These are phyloP conservation scores for Ptilonorhynchus violaceus DNA, from an alignment of 2,113 vertebrate species.

Conservation along the genomic window DNA sequence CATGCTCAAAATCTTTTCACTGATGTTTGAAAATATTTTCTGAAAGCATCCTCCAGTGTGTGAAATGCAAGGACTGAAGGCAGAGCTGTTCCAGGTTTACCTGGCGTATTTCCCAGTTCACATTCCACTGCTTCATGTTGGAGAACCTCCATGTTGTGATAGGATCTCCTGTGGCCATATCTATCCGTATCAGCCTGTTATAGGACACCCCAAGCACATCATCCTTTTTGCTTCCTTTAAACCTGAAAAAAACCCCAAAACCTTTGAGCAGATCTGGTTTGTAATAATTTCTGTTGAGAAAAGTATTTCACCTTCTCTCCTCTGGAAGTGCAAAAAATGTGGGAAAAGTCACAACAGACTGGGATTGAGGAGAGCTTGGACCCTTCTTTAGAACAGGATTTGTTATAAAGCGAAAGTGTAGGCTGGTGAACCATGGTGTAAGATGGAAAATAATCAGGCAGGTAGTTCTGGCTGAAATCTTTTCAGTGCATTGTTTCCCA, in stretches of 20 bases:
- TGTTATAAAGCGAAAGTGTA: neutral
- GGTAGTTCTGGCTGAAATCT: neutral
- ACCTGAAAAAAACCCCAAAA: constrained; percentile 72
- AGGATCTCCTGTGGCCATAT: constrained; percentile 84
- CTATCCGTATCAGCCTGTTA: constrained; percentile 92
- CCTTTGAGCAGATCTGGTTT: neutral
- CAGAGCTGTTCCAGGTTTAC: constrained; percentile 57
- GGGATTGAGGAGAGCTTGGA: neutral
- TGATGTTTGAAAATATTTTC: neutral
- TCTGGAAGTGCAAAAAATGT: neutral
- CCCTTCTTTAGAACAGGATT: neutral
- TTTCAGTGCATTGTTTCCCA: neutral
- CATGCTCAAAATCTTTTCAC: neutral
- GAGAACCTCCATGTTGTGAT: constrained; percentile 94
- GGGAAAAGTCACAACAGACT: neutral
- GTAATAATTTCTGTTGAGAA: neutral
- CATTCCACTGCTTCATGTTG: constrained; percentile 99
- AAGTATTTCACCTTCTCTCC: neutral
- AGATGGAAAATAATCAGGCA: neutral
- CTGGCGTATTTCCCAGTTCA: constrained; percentile 98
- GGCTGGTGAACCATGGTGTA: neutral
- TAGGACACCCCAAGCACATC: constrained; percentile 96
- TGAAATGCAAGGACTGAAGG: neutral
- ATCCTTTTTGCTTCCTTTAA: constrained; percentile 92
- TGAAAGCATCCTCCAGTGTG: neutral